phyloP scores from a whole-genome alignment of 2,888 invertebrate species.

The Meiosimyza platycephala region DNA sequence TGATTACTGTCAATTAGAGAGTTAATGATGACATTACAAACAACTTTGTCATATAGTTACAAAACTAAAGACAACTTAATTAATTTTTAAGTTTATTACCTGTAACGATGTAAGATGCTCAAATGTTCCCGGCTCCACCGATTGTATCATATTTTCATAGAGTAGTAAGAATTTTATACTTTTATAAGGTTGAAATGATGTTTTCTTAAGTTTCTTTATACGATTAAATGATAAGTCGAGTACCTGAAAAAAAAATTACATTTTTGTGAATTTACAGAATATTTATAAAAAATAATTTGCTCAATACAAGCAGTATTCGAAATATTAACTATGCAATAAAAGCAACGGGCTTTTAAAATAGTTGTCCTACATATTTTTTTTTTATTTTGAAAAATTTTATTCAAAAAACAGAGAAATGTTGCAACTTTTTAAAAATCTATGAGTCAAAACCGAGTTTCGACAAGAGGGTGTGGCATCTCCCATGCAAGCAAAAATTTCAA shows the following conservation, averaged over 20 bases:
- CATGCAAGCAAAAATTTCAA: too few relatives aligned
- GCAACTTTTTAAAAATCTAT: too few relatives aligned
- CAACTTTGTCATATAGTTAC: not conserved
- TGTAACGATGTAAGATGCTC: slow-evolving; percentile 60
- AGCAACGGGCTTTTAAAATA: too few relatives aligned
- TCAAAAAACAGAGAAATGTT: too few relatives aligned
- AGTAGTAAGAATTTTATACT: slow-evolving; percentile 63
- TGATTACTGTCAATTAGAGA: slow-evolving; percentile 2
- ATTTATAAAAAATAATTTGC: too few relatives aligned
- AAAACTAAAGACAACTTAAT: not conserved
- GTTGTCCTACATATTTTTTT: too few relatives aligned
- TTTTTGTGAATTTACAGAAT: too few relatives aligned
- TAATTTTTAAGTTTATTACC: slow-evolving; percentile 51
- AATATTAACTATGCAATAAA: too few relatives aligned
- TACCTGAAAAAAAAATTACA: slow-evolving; percentile 54
- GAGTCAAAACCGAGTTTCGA: too few relatives aligned
- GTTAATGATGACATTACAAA: not conserved
- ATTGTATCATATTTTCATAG: slow-evolving; percentile 66
- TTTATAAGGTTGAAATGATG: slow-evolving; percentile 62
- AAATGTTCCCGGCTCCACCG: slow-evolving; percentile 66
- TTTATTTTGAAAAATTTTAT: too few relatives aligned
- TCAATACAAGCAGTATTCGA: too few relatives aligned
- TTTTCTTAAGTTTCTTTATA: slow-evolving; percentile 62
- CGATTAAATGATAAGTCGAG: slow-evolving; percentile 66
- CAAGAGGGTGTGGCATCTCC: too few relatives aligned